phyloP scores from a whole-genome alignment of 2,113 vertebrate species.

The Sturnus vulgaris region DNA sequence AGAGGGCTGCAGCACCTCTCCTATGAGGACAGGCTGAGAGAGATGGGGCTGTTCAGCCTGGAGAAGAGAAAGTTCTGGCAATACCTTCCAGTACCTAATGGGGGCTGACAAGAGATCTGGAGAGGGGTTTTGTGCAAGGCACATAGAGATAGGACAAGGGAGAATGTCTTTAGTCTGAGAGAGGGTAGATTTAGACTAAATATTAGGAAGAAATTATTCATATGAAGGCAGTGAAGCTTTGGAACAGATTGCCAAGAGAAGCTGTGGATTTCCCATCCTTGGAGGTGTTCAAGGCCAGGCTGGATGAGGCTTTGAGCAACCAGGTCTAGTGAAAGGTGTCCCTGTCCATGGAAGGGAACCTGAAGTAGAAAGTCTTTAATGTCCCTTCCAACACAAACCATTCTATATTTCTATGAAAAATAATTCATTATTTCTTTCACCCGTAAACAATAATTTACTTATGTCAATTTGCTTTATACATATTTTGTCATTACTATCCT shows the following conservation, averaged over 20 bases:
- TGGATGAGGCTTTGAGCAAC: neutral
- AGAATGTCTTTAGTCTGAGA: neutral
- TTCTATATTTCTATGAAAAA: neutral
- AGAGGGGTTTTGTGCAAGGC: neutral
- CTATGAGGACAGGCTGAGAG: neutral
- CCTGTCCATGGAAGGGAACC: neutral
- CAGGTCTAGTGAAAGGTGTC: neutral
- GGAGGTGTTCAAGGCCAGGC: neutral
- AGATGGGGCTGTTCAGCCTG: neutral
- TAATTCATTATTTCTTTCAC: neutral
- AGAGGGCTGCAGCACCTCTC: neutral
- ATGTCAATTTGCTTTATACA: neutral
- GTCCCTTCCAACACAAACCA: neutral
- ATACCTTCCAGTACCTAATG: neutral
- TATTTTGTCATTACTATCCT: neutral
- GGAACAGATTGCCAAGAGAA: neutral
- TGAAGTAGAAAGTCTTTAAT: neutral
- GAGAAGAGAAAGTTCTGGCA: neutral
- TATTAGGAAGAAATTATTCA: neutral
- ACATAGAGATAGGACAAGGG: neutral
- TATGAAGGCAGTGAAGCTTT: neutral
- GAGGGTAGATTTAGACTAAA: neutral
- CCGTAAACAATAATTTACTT: neutral
- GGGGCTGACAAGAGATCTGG: neutral
- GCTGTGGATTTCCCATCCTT: neutral